phyloP scores from a whole-genome alignment of 2,888 invertebrate genomes.

The Agonopterix subpropinquella region DNA sequence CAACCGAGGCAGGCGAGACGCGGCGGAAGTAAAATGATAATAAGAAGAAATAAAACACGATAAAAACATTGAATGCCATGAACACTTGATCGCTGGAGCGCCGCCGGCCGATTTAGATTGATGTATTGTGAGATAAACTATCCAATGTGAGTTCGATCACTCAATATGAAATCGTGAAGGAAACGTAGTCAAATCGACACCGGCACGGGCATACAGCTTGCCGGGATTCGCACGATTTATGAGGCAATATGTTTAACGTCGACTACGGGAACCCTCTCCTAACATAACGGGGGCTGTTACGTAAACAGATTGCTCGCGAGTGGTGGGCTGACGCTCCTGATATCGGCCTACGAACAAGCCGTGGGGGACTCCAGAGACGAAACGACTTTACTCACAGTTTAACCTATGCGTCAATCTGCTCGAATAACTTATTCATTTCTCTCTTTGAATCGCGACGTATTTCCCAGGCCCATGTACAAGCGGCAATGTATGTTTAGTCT shows the following conservation, averaged over 20 bases:
- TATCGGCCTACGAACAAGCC: slow-evolving; percentile 54
- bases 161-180: slow-evolving; percentile 64
- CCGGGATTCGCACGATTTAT: slow-evolving; percentile 73
- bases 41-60: too few relatives aligned
- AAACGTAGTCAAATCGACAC: slow-evolving; percentile 72
- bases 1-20: too few relatives aligned
- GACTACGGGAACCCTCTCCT: slow-evolving; percentile 69
- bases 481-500: too few relatives aligned
- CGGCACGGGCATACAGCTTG: slow-evolving; percentile 56
- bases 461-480: too few relatives aligned
- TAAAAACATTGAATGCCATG: too few relatives aligned
- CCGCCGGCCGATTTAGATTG: slow-evolving; percentile 5
- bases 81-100: too few relatives aligned
- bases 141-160: slow-evolving; percentile 38
- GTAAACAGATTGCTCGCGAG: slow-evolving; percentile 73
- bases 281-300: slow-evolving; percentile 73
- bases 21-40: too few relatives aligned
- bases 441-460: too few relatives aligned
- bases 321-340: slow-evolving; percentile 51
- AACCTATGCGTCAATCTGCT: too few relatives aligned
- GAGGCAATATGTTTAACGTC: slow-evolving; percentile 76
- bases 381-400: too few relatives aligned
- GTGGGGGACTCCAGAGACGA: too few relatives aligned
- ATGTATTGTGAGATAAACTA: slow-evolving; percentile 19
- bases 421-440: too few relatives aligned